These are phyloP conservation scores for Otocyon megalotis DNA, from an alignment of 2,113 vertebrate genomes.

Conservation along the genomic window DNA sequence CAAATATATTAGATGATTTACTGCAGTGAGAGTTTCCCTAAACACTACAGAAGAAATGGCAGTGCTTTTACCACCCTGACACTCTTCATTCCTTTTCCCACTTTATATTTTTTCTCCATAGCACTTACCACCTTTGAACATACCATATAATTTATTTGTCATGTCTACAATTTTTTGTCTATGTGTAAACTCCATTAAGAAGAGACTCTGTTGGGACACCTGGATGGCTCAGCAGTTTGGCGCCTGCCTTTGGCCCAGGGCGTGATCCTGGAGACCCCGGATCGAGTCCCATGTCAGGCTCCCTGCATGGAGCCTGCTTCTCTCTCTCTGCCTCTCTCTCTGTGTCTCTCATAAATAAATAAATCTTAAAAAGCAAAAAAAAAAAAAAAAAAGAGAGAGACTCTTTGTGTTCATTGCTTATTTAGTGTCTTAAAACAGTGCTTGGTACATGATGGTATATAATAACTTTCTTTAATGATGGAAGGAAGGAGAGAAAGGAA, in stretches of 20 bases:
- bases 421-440: background rate
- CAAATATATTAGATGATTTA: slow-evolving; percentile 35
- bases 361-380: too few relatives aligned
- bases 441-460: background rate
- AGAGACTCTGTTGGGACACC: background rate
- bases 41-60: slow-evolving; percentile 6
- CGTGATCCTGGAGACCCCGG: too few relatives aligned
- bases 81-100: background rate
- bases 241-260: too few relatives aligned
- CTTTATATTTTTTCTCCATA: slow-evolving; percentile 61
- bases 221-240: too few relatives aligned
- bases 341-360: too few relatives aligned
- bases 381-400: too few relatives aligned
- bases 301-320: too few relatives aligned
- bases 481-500: too few relatives aligned
- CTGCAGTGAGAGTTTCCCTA: background rate
- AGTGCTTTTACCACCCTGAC: background rate
- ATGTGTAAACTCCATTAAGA: background rate
- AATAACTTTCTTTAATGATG: background rate
- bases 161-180: background rate
- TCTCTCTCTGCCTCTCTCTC: too few relatives aligned
- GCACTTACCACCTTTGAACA: background rate
- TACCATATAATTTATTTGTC: background rate
- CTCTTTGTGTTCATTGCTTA: slow-evolving; percentile 5
- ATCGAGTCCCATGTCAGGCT: too few relatives aligned